These are phyloP conservation scores for Automeris io DNA, from an alignment of 2,888 invertebrate species.

Conservation along the genomic window DNA sequence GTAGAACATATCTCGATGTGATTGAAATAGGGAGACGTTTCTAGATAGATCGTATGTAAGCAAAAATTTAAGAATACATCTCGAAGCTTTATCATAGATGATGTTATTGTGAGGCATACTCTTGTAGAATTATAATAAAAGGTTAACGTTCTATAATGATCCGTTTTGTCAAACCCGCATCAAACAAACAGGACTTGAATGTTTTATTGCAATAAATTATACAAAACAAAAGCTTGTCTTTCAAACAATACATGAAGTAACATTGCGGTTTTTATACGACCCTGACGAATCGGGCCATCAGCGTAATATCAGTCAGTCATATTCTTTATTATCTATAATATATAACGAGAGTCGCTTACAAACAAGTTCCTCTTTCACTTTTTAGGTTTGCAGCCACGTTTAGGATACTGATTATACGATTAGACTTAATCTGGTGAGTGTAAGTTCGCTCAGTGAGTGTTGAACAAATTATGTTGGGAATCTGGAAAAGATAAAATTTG, in stretches of 20 bases:
- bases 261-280: slow-evolving; percentile 49
- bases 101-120: no score
- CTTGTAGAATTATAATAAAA: slow-evolving; percentile 18
- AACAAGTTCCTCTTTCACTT: neutral
- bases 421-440: no score
- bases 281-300: slow-evolving; percentile 44
- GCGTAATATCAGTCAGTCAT: slow-evolving; percentile 11
- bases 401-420: no score
- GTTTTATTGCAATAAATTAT: slow-evolving; percentile 41
- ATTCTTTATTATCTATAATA: neutral
- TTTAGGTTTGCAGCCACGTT: neutral
- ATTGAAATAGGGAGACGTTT: no score
- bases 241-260: slow-evolving; percentile 39
- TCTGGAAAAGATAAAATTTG: no score
- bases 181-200: slow-evolving; percentile 14
- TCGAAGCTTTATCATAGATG: no score
- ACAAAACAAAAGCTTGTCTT: slow-evolving; percentile 48
- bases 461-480: no score
- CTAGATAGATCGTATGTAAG: no score
- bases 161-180: slow-evolving; percentile 42
- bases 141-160: slow-evolving; percentile 23
- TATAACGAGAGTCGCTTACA: neutral
- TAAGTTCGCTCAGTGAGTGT: no score
- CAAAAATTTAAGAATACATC: no score
- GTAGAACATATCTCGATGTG: no score